Conservation (phyloP, 1,140 invertebrate genomes). For the Lasioglossum baleicum region DNA sequence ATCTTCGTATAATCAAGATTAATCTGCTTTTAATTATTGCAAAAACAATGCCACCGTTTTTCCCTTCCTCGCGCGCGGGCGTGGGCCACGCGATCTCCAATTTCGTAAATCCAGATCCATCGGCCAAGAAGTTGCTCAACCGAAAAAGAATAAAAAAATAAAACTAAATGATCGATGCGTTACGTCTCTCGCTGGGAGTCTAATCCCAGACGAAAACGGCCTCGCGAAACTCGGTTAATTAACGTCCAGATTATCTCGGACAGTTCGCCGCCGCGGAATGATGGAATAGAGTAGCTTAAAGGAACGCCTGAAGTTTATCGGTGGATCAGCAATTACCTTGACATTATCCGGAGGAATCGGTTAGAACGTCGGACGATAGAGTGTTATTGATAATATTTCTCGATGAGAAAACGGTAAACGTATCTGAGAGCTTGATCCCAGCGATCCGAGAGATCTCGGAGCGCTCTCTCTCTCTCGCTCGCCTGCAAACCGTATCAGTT, state of each 20-base stretch:
- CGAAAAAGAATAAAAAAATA: no score
- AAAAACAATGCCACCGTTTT: no score
- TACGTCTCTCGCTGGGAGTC: not conserved
- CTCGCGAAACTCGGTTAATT: constrained; percentile 8
- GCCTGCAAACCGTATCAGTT: not conserved
- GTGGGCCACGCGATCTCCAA: no score
- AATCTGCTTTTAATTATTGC: no score
- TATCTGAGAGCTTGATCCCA: not conserved
- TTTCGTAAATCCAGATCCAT: no score
- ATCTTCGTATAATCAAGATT: no score
- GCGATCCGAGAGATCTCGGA: not conserved
- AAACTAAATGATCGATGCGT: not conserved
- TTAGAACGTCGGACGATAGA: not conserved
- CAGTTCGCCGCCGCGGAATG: not conserved
- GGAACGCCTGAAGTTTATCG: constrained; percentile 14
- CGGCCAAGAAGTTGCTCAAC: no score
- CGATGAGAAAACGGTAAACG: constrained; percentile 31
- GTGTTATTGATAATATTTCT: constrained; percentile 40
- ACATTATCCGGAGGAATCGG: constrained; percentile 26
- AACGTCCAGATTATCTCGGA: not conserved
- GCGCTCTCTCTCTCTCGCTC: not conserved
- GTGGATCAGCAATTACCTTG: constrained; percentile 32
- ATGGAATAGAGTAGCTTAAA: constrained; percentile 3
- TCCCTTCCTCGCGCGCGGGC: no score
- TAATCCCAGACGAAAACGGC: not conserved